Percentiles rank a stretch among this genome's conserved stretches.
Conservation (phyloP, 2,888 invertebrate genomes). For the Agrotis puta region DNA sequence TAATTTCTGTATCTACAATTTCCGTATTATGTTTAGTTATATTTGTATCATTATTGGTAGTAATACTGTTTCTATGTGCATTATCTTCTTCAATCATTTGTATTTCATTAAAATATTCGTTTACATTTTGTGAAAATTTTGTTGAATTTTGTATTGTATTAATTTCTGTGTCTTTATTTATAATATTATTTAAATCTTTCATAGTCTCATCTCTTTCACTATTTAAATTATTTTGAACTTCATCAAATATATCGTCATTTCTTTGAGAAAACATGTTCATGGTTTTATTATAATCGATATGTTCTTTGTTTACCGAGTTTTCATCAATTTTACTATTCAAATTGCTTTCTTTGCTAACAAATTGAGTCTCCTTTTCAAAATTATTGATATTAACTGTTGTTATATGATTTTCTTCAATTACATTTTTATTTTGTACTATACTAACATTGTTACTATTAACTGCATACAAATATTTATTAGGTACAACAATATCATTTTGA, state of each 20-base stretch:
- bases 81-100: conserved; percentile 17
- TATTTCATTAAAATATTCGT: conserved; percentile 49
- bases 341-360: background rate
- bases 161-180: conserved; percentile 6
- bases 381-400: background rate
- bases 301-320: background rate
- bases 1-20: background rate
- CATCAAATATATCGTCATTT: conserved; percentile 14
- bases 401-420: conserved; percentile 1
- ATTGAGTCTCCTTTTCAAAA: background rate
- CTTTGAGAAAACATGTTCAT: conserved; percentile 23
- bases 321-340: background rate
- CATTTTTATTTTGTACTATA: background rate
- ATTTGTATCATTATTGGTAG: background rate
- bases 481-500: conserved; percentile 68
- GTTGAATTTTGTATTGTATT: background rate
- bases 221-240: background rate
- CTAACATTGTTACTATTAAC: conserved; percentile 20
- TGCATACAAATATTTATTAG: conserved; percentile 66
- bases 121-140: conserved; percentile 40
- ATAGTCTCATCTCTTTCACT: background rate
- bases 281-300: conserved; percentile 23
- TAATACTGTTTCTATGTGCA: background rate
- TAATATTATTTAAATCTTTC: background rate
- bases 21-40: background rate